Evolutionary conservation across 1,140 invertebrate species (phyloP).

Genomic region (Manduca sexta): DNA sequence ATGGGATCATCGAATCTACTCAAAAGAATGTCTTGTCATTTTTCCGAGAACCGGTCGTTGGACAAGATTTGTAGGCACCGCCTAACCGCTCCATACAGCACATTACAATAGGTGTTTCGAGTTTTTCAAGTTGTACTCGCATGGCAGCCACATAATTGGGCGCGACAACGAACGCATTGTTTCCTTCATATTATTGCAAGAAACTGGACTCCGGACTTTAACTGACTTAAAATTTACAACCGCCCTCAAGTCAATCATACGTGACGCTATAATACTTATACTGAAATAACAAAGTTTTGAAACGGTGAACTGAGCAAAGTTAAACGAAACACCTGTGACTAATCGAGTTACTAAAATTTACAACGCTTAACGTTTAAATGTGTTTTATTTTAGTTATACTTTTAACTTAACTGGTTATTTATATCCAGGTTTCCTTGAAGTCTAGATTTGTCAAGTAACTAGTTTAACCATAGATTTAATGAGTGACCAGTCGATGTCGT

Average conservation of each 20-base stretch:
- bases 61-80: conserved; percentile 13
- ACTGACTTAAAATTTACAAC: conserved; percentile 24
- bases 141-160: conserved; percentile 24
- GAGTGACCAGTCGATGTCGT: too few species aligned
- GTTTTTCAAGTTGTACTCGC: conserved; percentile 25
- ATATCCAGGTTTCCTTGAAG: neutral
- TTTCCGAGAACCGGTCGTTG: conserved; percentile 55
- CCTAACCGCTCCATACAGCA: conserved; percentile 26
- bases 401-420: neutral
- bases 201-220: conserved; percentile 5
- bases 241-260: conserved; percentile 17
- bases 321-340: conserved; percentile 1
- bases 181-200: conserved; percentile 10
- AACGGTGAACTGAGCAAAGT: neutral
- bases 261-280: conserved; percentile 30
- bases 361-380: too few species aligned
- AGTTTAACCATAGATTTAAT: too few species aligned
- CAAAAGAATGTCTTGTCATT: conserved; percentile 37
- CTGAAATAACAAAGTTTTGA: conserved; percentile 14
- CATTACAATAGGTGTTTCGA: conserved; percentile 42
- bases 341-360: too few species aligned
- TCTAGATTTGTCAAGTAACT: neutral
- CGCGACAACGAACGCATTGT: conserved; percentile 38
- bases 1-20: conserved; percentile 10
- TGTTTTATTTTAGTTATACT: too few species aligned